A percentile compares a stretch with the other conserved stretches of the same genome.
Evolutionary conservation across 1,140 invertebrate genomes (phyloP).

Genomic region (Solenopsis fugax): DNA sequence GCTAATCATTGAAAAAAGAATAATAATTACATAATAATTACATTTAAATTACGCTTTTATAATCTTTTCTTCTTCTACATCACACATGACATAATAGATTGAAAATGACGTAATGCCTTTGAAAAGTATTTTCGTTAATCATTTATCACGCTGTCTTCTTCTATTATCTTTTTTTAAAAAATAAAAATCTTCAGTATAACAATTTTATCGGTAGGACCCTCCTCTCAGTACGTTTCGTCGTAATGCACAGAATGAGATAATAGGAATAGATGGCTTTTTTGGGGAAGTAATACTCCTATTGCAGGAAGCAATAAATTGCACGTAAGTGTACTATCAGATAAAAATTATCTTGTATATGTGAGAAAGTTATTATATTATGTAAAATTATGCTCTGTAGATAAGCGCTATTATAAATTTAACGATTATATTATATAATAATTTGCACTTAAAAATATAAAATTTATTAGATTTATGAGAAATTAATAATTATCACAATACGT

Average conservation of each 20-base stretch:
- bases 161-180: not conserved
- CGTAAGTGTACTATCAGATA: slow-evolving; percentile 77
- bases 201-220: slow-evolving; percentile 79
- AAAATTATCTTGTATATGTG: not conserved
- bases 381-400: not conserved
- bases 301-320: slow-evolving; percentile 83
- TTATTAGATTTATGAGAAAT: not conserved
- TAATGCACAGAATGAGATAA: slow-evolving; percentile 74
- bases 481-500: not conserved
- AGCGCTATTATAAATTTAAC: not conserved
- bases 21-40: too few relatives aligned
- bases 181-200: not conserved
- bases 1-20: not conserved
- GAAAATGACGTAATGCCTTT: not conserved
- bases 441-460: too few relatives aligned
- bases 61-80: not conserved
- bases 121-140: not conserved
- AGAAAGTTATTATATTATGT: not conserved
- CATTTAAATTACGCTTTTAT: too few relatives aligned
- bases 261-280: slow-evolving; percentile 82
- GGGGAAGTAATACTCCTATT: slow-evolving; percentile 82
- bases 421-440: not conserved
- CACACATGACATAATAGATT: not conserved
- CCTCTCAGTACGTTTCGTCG: slow-evolving; percentile 79
- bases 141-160: not conserved